A percentile compares a stretch with the other conserved stretches of the same genome.
Conservation (phyloP, 2,888 invertebrate genomes). For the Dugesia japonica region DNA sequence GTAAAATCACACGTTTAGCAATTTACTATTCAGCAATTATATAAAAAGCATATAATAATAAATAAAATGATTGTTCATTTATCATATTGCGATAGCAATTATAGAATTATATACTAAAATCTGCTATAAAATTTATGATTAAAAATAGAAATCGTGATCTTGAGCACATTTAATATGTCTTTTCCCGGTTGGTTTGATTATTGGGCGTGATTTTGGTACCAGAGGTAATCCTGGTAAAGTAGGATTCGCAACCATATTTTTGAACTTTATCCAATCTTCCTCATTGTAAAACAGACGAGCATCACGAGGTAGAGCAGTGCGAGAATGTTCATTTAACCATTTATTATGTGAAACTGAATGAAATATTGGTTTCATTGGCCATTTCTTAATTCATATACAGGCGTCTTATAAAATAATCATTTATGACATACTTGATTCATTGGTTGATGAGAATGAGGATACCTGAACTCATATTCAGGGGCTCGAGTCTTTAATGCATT, state of each 20-base stretch:
- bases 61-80: no score
- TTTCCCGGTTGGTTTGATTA: background rate
- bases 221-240: background rate
- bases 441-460: constrained; percentile 35
- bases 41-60: no score
- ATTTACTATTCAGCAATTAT: no score
- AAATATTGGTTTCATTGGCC: constrained; percentile 12
- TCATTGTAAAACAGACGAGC: constrained; percentile 41
- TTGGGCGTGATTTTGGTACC: background rate
- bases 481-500: constrained; percentile 36
- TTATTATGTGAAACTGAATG: constrained; percentile 36
- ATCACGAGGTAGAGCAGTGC: constrained; percentile 39
- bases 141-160: constrained; percentile 26
- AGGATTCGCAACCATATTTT: constrained; percentile 36
- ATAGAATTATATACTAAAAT: no score
- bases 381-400: background rate
- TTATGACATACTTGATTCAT: background rate
- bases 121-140: background rate
- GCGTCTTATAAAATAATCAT: background rate
- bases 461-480: constrained; percentile 39
- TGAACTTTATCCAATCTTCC: constrained; percentile 42
- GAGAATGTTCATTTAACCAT: constrained; percentile 40
- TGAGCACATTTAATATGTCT: constrained; percentile 8
- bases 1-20: no score
- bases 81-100: no score